Base-by-base conservation (phyloP, 2,888 invertebrate species). In the Bruchidius siliquastri region DNA sequence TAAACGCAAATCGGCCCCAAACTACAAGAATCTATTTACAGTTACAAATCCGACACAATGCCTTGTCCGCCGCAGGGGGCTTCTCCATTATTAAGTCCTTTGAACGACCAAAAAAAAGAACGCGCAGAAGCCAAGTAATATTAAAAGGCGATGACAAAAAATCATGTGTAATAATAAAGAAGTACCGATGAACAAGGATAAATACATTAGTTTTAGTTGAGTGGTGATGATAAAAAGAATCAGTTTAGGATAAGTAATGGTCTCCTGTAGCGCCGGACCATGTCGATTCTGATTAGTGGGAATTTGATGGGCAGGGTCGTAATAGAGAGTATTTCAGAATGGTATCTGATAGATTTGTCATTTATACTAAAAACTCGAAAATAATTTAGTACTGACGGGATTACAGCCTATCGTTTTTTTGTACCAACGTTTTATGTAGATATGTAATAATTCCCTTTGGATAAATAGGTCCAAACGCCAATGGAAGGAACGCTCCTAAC, bases 211-310 rank as follows among this genome's bases (percentile, higher is more conserved):
- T 84, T 81, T 84, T 85, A 84, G 85, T 83, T 81, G 85, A 85
- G 80, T 80, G 84, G 79, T 77, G 78, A 75, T 77, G 78, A 77
- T 85, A 82, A 86, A 86, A 86, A 83, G 85, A 83, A 81, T 83
- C 85, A 86, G 85, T 86, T 86, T 85, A 86, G 85, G 85, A 86
- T 85, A 86, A 86, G 83, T 86, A 86, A 86, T 86, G 85, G 81
- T 81, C 80, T 81, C 86, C 85, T 80, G 84, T 73, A 79, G 84
- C 30, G 83, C 79, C 78, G 81, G 81, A 79, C 82, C 81, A 81
- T 81, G 80, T 78, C 79, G 78, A 81, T 80, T 77, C 79, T 79
- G 73, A 22, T 21, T 68, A 68, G 22, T 22, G 20, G 21, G 22
- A 21, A 22, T 68, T 20, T 21, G 68, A 21, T 68, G 68, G 8